Percentiles rank a stretch among this genome's conserved stretches.
Evolutionary conservation across 2,113 vertebrate genomes (phyloP).

Genomic region (Tupaia tana): DNA sequence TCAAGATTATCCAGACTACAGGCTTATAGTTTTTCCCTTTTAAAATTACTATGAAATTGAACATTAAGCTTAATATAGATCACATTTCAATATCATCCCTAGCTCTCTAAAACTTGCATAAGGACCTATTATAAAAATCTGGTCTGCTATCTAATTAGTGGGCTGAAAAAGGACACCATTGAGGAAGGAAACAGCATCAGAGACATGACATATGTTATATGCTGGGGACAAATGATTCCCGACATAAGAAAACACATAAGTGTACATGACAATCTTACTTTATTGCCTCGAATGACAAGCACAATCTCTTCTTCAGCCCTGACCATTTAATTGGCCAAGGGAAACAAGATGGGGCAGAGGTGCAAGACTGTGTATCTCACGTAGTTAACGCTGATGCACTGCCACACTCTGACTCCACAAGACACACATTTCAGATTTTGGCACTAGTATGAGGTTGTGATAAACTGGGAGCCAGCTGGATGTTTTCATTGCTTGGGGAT

Average conservation of each 20-base stretch:
- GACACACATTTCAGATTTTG: too few species aligned
- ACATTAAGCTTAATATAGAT: slow-evolving; percentile 17
- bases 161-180: not conserved
- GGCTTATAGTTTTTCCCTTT: not conserved
- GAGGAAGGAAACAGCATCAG: not conserved
- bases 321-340: too few species aligned
- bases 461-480: not conserved
- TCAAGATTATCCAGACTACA: not conserved
- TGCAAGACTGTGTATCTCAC: not conserved
- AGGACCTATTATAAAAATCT: not conserved
- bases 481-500: not conserved
- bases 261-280: not conserved
- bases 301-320: too few species aligned
- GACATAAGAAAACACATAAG: not conserved
- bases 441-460: not conserved
- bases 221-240: not conserved
- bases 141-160: not conserved
- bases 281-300: fast-evolving
- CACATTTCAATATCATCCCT: not conserved
- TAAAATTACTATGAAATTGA: slow-evolving; percentile 19
- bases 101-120: not conserved
- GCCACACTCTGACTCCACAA: not conserved
- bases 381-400: fast-evolving
- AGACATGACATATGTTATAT: not conserved
- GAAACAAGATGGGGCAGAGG: fast-evolving